Evolutionary conservation across 2,797 vertebrate species (phyloP), one percentile per base, ranked within the genome.

Genomic region (Nannoperca australis): DNA sequence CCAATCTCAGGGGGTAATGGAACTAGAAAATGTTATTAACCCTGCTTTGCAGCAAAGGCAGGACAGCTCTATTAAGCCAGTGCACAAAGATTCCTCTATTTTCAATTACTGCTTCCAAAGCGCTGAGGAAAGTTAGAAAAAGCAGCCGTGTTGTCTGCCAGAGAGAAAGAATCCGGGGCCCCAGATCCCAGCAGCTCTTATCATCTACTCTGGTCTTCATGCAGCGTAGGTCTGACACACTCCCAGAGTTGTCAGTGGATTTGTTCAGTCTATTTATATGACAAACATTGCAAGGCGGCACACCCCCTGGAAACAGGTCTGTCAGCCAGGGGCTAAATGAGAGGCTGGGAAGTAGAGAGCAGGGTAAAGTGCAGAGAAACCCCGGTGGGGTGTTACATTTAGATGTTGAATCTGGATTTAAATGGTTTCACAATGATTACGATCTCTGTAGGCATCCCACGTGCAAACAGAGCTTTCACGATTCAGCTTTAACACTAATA

Each of bases 21-120:
- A 92, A 95, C 81, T 90, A 92, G 91, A 88, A 92, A 93, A 95
- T 94, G 93, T 94, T 94, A 95, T 95, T 96, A 96, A 94, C 91
- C 93, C 73, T 55, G 17, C 87, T 91, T 90, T 92, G 78, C 86
- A 63, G 56, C 58, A n/a, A 60, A 90, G 85, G 80, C 89, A 89
- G 63, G 87, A 86, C 85, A 91, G 92, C 90, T 94, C 94, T 82
- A 95, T 83, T 90, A 91, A 93, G 70, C 74, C 80, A 70, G 88
- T 47, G 87, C 90, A 94, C 85, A 94, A 92, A 89, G 87, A 80
- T 90, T 89, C 79, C 88, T 81, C 90, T 68, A 87, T 87, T 95
- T 89, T 92, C 90, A 87, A 91, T 47, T 93, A 95, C 90, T 84
- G 77, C 84, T 77, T 76, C 78, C 62, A 79, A 84, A 85, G 85